These are phyloP conservation scores for Synanthedon tipuliformis DNA, from an alignment of 2,888 invertebrate species.

Conservation along the genomic window DNA sequence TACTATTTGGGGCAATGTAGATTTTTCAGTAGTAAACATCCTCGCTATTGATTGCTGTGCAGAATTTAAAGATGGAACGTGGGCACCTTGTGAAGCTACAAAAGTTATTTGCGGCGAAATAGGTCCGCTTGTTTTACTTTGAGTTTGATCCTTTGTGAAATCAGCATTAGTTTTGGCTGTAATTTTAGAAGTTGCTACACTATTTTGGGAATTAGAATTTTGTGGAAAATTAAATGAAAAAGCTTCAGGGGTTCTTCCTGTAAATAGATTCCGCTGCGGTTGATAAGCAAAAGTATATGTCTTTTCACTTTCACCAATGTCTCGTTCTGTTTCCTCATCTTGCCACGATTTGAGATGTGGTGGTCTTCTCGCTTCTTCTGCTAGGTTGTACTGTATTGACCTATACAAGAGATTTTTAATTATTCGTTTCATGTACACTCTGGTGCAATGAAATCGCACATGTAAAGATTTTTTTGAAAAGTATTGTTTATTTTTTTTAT, in stretches of 20 bases:
- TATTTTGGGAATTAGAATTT: slow-evolving; percentile 33
- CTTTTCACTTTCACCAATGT: slow-evolving; percentile 30
- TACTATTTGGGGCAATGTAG: slow-evolving; percentile 48
- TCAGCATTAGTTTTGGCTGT: slow-evolving; percentile 39
- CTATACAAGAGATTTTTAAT: slow-evolving; percentile 18
- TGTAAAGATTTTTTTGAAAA: no score
- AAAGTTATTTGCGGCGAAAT: slow-evolving; percentile 62
- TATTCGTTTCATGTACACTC: not conserved
- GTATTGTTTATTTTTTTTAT: no score
- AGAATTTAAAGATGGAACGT: slow-evolving; percentile 36
- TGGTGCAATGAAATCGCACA: no score
- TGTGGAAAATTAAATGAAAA: slow-evolving; percentile 51
- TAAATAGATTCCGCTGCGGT: slow-evolving; percentile 41
- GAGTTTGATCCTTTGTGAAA: slow-evolving; percentile 34
- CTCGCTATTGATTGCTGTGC: slow-evolving; percentile 36
- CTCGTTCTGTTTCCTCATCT: slow-evolving; percentile 31
- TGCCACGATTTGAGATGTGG: slow-evolving; percentile 45
- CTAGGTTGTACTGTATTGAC: slow-evolving; percentile 58
- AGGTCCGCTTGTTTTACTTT: slow-evolving; percentile 35
- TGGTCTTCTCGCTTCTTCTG: slow-evolving; percentile 58
- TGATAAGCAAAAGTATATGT: slow-evolving; percentile 23
- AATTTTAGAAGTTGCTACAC: slow-evolving; percentile 37
- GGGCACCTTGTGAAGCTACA: slow-evolving; percentile 59
- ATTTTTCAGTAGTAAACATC: slow-evolving; percentile 41
- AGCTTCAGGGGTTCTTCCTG: slow-evolving; percentile 60